Conservation (phyloP, 1,140 invertebrate genomes). For the Oryzaephilus surinamensis region DNA sequence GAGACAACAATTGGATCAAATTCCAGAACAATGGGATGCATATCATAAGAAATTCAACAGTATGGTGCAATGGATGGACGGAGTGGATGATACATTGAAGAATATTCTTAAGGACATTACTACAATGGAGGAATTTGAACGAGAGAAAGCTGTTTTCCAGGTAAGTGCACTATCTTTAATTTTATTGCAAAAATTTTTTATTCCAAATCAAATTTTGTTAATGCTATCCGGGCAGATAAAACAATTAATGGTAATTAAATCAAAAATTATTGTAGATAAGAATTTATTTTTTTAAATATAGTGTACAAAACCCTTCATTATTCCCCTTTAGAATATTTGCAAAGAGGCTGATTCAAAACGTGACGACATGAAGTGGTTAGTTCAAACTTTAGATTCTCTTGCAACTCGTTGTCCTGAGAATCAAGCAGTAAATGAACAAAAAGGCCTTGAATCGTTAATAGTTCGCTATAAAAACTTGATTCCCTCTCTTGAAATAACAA, state of each 20-base stretch:
- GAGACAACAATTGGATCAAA: conserved; percentile 66
- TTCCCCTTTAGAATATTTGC: conserved; percentile 62
- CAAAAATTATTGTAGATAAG: neutral
- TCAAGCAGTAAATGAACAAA: conserved; percentile 68
- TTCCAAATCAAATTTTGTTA: too few relatives aligned
- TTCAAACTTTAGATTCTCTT: conserved; percentile 78
- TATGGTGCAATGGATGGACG: conserved; percentile 85
- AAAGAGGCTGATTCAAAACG: conserved; percentile 78
- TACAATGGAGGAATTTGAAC: conserved; percentile 79
- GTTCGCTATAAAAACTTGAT: conserved; percentile 81
- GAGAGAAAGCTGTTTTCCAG: conserved; percentile 79
- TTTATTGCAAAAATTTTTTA: conserved; percentile 1
- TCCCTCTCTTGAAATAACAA: conserved; percentile 83
- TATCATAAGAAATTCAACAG: conserved; percentile 74
- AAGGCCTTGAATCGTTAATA: conserved; percentile 71
- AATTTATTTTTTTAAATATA: neutral
- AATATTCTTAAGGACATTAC: conserved; percentile 75
- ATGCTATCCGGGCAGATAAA: conserved; percentile 16
- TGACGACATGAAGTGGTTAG: conserved; percentile 91
- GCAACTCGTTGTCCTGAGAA: conserved; percentile 69
- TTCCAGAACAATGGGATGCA: conserved; percentile 81
- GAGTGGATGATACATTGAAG: conserved; percentile 70
- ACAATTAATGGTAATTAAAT: conserved; percentile 10
- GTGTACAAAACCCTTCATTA: neutral
- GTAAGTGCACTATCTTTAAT: conserved; percentile 41